These are phyloP conservation scores for Thaumatotibia leucotreta DNA, from an alignment of 1,140 invertebrate genomes.

Conservation along the genomic window DNA sequence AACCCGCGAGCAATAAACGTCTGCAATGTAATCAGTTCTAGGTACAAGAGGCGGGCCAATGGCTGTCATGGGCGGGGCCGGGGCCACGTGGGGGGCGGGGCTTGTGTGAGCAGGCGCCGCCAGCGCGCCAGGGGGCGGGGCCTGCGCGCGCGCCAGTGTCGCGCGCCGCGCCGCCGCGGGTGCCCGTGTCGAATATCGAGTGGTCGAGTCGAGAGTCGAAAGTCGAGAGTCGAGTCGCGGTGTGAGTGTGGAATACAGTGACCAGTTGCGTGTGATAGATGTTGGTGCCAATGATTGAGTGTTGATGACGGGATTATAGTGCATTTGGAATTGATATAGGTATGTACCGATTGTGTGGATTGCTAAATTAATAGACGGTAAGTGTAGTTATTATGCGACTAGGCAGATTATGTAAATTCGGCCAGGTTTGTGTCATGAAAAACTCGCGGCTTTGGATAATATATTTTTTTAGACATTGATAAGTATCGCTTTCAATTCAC, in stretches of 20 bases:
- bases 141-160: constrained; percentile 7
- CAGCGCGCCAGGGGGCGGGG: neutral
- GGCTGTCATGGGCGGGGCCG: neutral
- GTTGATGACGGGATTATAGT: neutral
- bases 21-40: no score
- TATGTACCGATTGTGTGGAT: neutral
- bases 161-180: constrained; percentile 31
- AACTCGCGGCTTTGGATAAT: no score
- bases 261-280: neutral
- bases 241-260: neutral
- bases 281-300: neutral
- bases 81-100: neutral
- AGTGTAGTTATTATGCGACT: no score
- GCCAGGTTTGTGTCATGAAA: no score
- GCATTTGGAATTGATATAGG: neutral
- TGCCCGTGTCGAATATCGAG: constrained; percentile 19
- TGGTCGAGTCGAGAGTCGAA: constrained; percentile 19
- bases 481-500: no score
- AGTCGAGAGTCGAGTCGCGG: no score
- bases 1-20: no score
- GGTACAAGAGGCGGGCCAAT: no score
- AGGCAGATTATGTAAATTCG: no score
- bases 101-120: neutral
- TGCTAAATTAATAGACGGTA: no score
- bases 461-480: no score